Evolutionary conservation across 2,113 vertebrate species (phyloP).

Genomic region (Trochalopteron elliotii): DNA sequence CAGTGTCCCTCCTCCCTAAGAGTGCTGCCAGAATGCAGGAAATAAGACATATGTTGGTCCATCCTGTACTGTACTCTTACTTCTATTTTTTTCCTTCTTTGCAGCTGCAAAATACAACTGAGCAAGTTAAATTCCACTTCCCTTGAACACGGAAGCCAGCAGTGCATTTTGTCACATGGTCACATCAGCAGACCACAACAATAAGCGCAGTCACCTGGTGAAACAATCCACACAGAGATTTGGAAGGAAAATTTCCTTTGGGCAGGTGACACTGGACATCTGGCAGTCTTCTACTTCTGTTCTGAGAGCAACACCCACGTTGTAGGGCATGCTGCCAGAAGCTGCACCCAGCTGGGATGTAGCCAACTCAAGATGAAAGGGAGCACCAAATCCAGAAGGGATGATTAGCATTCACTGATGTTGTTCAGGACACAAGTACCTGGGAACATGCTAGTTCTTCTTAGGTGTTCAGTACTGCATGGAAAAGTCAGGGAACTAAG

Average conservation of each 20-base stretch:
- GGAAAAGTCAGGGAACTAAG: neutral
- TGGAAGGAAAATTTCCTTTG: constrained; percentile 14
- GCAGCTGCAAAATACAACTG: constrained; percentile 54
- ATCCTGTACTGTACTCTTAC: constrained; percentile 26
- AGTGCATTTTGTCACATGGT: constrained; percentile 10
- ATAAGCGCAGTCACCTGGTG: neutral
- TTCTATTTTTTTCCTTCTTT: constrained; percentile 54
- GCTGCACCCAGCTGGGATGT: constrained; percentile 33
- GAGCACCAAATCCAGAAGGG: constrained; percentile 20
- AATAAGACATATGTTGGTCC: constrained; percentile 10
- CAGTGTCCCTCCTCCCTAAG: neutral
- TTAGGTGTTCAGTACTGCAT: neutral
- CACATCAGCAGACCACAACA: neutral
- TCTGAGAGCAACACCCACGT: neutral
- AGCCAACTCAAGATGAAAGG: constrained; percentile 13
- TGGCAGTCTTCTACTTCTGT: neutral
- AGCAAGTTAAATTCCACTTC: constrained; percentile 58
- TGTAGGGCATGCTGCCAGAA: neutral
- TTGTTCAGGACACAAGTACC: neutral
- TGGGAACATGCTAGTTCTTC: neutral
- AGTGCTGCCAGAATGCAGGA: constrained; percentile 6
- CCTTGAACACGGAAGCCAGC: constrained; percentile 46
- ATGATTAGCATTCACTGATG: constrained; percentile 35
- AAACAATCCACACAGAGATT: neutral
- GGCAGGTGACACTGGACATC: constrained; percentile 15